Conservation (phyloP, 2,797 vertebrate species). For the Sebastolobus altivelis region DNA sequence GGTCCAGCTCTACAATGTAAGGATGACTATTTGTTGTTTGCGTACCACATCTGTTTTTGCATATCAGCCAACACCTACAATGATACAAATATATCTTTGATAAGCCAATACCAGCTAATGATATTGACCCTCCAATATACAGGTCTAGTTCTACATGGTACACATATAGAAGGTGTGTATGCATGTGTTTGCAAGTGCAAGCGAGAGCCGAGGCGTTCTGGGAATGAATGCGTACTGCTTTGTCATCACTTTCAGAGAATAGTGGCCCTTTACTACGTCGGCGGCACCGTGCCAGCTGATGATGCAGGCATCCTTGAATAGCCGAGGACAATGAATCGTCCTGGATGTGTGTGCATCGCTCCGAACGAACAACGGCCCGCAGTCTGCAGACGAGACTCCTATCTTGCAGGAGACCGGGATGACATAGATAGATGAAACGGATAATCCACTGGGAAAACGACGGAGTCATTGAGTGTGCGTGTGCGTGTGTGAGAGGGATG, state of each 20-base stretch:
- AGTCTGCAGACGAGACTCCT: slow-evolving; percentile 10
- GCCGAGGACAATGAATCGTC: slow-evolving; percentile 36
- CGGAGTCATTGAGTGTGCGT: slow-evolving; percentile 3
- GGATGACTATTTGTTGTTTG: neutral
- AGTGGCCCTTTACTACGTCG: slow-evolving; percentile 41
- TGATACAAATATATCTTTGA: neutral
- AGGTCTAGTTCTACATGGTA: neutral
- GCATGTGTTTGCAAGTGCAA: neutral
- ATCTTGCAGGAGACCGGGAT: neutral
- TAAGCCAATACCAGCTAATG: neutral
- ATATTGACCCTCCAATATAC: neutral
- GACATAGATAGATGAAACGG: slow-evolving; percentile 43
- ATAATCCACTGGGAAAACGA: slow-evolving; percentile 29
- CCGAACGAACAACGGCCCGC: slow-evolving; percentile 22
- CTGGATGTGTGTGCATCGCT: slow-evolving; percentile 7
- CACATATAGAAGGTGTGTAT: neutral
- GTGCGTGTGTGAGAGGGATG: slow-evolving; percentile 17
- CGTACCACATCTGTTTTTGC: neutral
- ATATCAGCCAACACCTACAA: neutral
- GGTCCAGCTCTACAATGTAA: neutral
- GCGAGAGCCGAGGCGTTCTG: neutral
- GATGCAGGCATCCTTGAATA: slow-evolving; percentile 52
- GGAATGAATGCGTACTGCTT: slow-evolving; percentile 33
- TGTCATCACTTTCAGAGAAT: slow-evolving; percentile 50
- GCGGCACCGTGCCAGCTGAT: slow-evolving; percentile 37